These are phyloP conservation scores for Metridium senile DNA, from an alignment of 92 coral and sea anemone species.

Conservation along the genomic window DNA sequence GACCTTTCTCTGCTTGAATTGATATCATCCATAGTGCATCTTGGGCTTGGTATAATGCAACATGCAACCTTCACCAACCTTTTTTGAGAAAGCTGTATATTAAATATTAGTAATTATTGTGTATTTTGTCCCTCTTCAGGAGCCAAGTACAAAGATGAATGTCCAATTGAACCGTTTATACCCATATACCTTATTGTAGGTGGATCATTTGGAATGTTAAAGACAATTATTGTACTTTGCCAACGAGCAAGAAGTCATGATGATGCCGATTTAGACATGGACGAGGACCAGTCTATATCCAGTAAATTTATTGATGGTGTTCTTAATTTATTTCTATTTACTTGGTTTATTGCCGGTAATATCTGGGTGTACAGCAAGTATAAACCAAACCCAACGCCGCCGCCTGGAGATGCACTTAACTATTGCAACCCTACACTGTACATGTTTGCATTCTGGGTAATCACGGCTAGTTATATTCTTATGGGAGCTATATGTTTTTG, in stretches of 20 bases:
- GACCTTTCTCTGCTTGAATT: no score
- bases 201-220: constrained; percentile 97
- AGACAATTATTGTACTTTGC: constrained; percentile 89
- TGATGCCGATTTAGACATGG: constrained; percentile 71
- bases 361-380: constrained; percentile 98
- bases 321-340: constrained; percentile 89
- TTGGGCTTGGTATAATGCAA: no score
- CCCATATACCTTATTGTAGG: constrained; percentile 97
- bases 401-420: constrained; percentile 82
- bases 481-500: constrained; percentile 99
- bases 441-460: constrained; percentile 99
- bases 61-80: no score
- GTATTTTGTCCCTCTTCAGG: no score
- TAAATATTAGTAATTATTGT: no score
- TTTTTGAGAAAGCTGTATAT: no score
- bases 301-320: constrained; percentile 97
- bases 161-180: constrained; percentile 98
- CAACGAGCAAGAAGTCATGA: constrained; percentile 86
- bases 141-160: constrained; percentile 90
- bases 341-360: constrained; percentile 99
- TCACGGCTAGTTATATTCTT: constrained; percentile 95
- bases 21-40: no score
- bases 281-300: constrained; percentile 98
- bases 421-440: constrained; percentile 97
- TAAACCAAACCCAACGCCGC: constrained; percentile 85